Conservation (phyloP, 1,140 invertebrate genomes). For the Cotesia chilonis region DNA sequence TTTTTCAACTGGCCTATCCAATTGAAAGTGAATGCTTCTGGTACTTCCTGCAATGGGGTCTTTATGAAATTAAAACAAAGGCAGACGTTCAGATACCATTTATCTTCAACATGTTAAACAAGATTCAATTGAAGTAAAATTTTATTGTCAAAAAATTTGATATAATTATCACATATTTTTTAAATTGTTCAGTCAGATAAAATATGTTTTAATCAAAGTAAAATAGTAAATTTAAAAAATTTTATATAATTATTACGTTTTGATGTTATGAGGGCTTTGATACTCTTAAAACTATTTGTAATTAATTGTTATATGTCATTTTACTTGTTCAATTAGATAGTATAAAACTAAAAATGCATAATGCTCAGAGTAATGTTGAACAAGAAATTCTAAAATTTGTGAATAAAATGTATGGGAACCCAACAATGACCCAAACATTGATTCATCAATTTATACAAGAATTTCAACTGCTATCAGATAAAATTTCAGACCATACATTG, state of each 20-base stretch:
- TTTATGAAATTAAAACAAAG: slow-evolving; percentile 26
- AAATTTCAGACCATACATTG: background rate
- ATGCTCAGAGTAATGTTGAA: slow-evolving; percentile 13
- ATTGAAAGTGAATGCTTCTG: slow-evolving; percentile 30
- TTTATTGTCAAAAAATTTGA: no score
- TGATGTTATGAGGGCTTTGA: no score
- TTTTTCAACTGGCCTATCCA: slow-evolving; percentile 32
- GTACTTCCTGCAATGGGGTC: slow-evolving; percentile 23
- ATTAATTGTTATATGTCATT: background rate
- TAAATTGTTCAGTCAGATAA: no score
- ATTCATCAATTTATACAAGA: slow-evolving; percentile 13
- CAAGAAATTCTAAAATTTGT: slow-evolving; percentile 14
- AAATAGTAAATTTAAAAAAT: no score
- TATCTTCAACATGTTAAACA: slow-evolving; percentile 24
- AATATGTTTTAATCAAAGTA: no score
- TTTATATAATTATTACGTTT: no score
- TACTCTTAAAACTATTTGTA: no score
- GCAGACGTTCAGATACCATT: slow-evolving; percentile 26
- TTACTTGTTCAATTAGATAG: background rate
- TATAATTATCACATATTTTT: no score
- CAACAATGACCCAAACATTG: slow-evolving; percentile 7
- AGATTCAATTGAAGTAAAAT: background rate
- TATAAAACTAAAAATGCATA: background rate
- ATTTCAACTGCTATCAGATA: background rate
- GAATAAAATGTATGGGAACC: slow-evolving; percentile 17